These are phyloP conservation scores for Drosophila antonietae DNA, from an alignment of 2,888 invertebrate species.

Conservation along the genomic window DNA sequence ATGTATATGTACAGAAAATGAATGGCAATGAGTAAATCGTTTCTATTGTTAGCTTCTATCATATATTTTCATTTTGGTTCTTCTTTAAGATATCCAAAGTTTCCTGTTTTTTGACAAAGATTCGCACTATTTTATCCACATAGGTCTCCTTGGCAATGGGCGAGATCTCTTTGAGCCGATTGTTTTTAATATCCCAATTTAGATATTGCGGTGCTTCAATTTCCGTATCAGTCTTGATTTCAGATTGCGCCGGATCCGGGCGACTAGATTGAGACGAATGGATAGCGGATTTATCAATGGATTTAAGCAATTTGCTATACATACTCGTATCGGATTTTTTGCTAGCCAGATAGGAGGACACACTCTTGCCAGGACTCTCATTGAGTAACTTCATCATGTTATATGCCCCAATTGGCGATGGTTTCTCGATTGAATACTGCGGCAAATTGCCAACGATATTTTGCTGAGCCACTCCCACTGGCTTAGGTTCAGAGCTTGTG, in stretches of 20 bases:
- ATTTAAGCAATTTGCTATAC: conserved; percentile 21
- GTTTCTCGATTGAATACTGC: background rate
- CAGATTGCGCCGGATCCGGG: conserved; percentile 22
- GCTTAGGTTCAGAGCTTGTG: background rate
- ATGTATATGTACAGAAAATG: background rate
- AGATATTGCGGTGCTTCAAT: conserved; percentile 54
- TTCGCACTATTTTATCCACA: conserved; percentile 49
- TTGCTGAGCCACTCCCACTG: background rate
- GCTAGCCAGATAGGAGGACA: background rate
- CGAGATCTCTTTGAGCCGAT: conserved; percentile 35
- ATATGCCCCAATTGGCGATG: background rate
- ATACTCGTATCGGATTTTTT: conserved; percentile 14
- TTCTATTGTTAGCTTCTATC: background rate
- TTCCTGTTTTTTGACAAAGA: conserved; percentile 40
- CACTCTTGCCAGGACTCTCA: conserved; percentile 4
- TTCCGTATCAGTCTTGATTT: background rate
- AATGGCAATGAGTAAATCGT: background rate
- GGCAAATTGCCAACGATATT: background rate
- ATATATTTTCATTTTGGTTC: background rate
- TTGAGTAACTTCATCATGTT: conserved; percentile 3
- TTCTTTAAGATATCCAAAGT: conserved; percentile 5
- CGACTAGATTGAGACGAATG: conserved; percentile 30
- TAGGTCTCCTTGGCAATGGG: conserved; percentile 45
- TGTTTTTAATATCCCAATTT: conserved; percentile 58
- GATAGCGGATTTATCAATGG: conserved; percentile 32